These are phyloP conservation scores for Heliocidaris erythrogramma DNA, from an alignment of 35 echinoderm and acorn worm species.

Conservation along the genomic window DNA sequence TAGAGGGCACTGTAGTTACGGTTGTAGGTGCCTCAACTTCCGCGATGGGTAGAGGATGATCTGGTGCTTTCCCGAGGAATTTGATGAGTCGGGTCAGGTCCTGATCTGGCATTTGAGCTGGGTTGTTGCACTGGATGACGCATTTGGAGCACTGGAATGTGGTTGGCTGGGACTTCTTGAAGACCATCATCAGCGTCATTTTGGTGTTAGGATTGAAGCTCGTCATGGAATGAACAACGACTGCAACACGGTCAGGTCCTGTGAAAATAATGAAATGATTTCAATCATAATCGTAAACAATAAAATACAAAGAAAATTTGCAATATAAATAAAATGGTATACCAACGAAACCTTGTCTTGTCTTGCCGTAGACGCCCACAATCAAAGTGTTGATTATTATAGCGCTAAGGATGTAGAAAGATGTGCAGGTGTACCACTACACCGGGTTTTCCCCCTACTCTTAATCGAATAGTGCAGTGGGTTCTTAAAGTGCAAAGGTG, in stretches of 20 bases:
- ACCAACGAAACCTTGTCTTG: too few relatives aligned
- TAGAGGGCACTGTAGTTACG: too few relatives aligned
- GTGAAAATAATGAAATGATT: background rate
- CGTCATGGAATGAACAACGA: slow-evolving; percentile 1
- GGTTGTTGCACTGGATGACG: slow-evolving; percentile 17
- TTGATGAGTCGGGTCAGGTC: background rate
- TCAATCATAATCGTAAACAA: too few relatives aligned
- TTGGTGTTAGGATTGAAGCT: background rate
- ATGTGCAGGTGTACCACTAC: too few relatives aligned
- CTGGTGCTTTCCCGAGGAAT: background rate
- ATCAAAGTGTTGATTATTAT: too few relatives aligned
- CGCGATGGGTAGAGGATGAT: background rate
- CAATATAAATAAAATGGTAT: too few relatives aligned
- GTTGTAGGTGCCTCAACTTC: background rate
- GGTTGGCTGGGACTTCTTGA: slow-evolving; percentile 7
- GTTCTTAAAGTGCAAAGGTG: too few relatives aligned
- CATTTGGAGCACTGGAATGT: slow-evolving; percentile 10
- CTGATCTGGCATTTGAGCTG: background rate
- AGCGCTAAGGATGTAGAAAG: too few relatives aligned
- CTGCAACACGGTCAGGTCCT: background rate
- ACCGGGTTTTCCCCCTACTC: too few relatives aligned
- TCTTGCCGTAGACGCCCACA: too few relatives aligned
- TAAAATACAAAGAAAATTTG: too few relatives aligned
- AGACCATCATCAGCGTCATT: background rate
- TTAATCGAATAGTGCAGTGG: too few relatives aligned